phyloP scores from a whole-genome alignment of 2,888 invertebrate species.

The Melangyna quadrimaculata region DNA sequence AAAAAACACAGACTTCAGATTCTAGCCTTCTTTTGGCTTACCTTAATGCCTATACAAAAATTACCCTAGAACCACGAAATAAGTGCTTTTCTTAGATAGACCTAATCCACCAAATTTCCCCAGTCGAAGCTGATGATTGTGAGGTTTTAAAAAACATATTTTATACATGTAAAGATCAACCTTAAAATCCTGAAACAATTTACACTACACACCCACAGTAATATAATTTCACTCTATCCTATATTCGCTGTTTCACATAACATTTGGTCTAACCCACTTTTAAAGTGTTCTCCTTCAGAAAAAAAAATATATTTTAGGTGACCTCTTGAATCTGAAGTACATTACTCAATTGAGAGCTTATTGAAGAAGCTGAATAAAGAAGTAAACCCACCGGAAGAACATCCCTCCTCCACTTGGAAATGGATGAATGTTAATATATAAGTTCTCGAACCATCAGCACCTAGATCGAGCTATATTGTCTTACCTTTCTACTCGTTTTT shows the following conservation, averaged over 20 bases:
- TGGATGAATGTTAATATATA: background rate
- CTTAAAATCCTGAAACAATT: background rate
- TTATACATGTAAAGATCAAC: background rate
- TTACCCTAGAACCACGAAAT: background rate
- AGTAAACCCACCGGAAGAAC: background rate
- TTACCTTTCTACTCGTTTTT: background rate
- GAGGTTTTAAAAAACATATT: background rate
- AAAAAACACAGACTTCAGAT: background rate
- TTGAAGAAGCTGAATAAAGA: background rate
- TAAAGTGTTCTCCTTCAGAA: background rate
- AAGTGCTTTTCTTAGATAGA: background rate
- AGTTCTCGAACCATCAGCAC: background rate
- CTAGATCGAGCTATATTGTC: background rate
- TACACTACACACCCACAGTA: background rate
- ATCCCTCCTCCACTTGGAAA: background rate
- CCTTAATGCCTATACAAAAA: background rate
- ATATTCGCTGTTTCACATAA: background rate
- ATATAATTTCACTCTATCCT: background rate
- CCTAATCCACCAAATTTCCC: background rate
- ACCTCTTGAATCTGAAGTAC: slow-evolving; percentile 47
- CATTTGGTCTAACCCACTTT: background rate
- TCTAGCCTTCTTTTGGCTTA: background rate
- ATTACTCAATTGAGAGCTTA: slow-evolving; percentile 31
- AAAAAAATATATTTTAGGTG: slow-evolving; percentile 7
- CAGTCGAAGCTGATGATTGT: background rate